Percentiles rank a stretch among this genome's conserved stretches.
These are phyloP conservation scores for Zoroaster sp. DNA, from an alignment of 53 echinoderm and acorn worm genomes.

Conservation along the genomic window DNA sequence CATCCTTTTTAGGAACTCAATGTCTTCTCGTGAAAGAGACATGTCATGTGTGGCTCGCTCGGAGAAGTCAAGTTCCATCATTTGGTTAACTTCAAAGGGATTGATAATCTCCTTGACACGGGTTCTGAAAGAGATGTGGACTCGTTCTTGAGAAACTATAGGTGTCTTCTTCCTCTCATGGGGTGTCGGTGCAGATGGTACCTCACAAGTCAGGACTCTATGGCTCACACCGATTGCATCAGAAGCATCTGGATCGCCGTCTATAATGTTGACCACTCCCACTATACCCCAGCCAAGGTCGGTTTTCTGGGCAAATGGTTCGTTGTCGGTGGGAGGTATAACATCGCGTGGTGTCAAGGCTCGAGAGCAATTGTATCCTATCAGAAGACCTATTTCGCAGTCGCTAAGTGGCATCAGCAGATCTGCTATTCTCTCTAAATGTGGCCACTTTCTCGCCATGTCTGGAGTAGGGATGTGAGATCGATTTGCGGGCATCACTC, in stretches of 20 bases:
- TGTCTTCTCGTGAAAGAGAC: slow-evolving; percentile 54
- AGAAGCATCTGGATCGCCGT: neutral
- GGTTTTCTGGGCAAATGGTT: slow-evolving; percentile 48
- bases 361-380: slow-evolving; percentile 52
- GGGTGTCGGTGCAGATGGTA: neutral
- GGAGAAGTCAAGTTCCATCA: slow-evolving; percentile 44
- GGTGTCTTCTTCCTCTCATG: neutral
- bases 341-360: slow-evolving; percentile 54
- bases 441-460: slow-evolving; percentile 42
- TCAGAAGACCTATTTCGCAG: slow-evolving; percentile 63
- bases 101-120: slow-evolving; percentile 55
- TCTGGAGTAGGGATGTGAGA: slow-evolving; percentile 52
- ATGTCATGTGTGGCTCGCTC: slow-evolving; percentile 8
- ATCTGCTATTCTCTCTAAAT: slow-evolving; percentile 36
- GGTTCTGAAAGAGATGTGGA: slow-evolving; percentile 16
- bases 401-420: slow-evolving; percentile 40
- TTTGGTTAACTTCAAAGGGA: slow-evolving; percentile 25
- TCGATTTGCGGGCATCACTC: slow-evolving; percentile 50
- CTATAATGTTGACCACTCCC: slow-evolving; percentile 22
- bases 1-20: slow-evolving; percentile 49
- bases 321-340: slow-evolving; percentile 8
- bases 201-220: neutral
- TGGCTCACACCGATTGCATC: slow-evolving; percentile 9
- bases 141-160: neutral
- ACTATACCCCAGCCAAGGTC: slow-evolving; percentile 73